A percentile compares a stretch with the other conserved stretches of the same genome.
Evolutionary conservation across 2,113 vertebrate species (phyloP).

Genomic region (Dolichallabes microphthalmus): DNA sequence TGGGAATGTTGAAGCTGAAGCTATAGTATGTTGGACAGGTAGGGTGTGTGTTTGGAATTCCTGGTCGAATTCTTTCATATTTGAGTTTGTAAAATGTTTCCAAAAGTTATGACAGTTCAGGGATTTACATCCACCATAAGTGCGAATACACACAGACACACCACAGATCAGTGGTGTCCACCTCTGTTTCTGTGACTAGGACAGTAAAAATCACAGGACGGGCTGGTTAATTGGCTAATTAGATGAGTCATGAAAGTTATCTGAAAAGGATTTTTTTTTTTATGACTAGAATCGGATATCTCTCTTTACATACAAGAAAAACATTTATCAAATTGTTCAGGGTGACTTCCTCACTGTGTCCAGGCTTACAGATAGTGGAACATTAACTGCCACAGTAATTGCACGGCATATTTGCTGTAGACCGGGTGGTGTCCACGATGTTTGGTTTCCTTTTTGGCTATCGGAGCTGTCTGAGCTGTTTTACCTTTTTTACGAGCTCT

Average conservation of each 20-base stretch:
- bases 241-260: neutral
- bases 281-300: neutral
- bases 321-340: neutral
- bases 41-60: neutral
- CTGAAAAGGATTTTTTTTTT: neutral
- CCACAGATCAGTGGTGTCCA: neutral
- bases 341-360: neutral
- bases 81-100: neutral
- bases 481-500: conserved; percentile 50
- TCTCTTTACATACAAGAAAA: neutral
- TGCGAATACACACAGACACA: neutral
- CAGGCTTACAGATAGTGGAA: conserved; percentile 37
- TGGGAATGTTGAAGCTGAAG: conserved; percentile 31
- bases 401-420: conserved; percentile 25
- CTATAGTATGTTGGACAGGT: conserved; percentile 10
- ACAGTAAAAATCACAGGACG: neutral
- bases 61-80: neutral
- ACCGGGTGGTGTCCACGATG: conserved; percentile 31
- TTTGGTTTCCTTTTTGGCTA: conserved; percentile 43
- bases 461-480: conserved; percentile 31
- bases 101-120: neutral
- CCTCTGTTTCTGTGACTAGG: neutral
- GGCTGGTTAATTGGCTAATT: neutral
- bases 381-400: conserved; percentile 47
- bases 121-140: neutral